phyloP scores from a whole-genome alignment of 2,113 vertebrate species.

The Gallinago undulata region DNA sequence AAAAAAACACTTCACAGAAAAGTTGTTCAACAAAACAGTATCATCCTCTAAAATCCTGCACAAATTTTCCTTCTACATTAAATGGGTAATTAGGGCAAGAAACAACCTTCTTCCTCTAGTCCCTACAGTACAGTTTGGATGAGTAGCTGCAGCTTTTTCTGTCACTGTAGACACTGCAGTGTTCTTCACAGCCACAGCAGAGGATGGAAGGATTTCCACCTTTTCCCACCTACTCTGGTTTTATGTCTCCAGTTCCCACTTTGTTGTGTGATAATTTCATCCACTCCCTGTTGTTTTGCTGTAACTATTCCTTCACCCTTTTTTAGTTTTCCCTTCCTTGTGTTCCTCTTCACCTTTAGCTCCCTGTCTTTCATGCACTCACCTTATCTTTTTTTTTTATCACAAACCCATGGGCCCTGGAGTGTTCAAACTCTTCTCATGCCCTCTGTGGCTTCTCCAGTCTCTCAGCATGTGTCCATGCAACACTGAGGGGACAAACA shows the following conservation, averaged over 20 bases:
- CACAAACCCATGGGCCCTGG: neutral
- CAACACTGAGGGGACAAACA: neutral
- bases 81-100: neutral
- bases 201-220: neutral
- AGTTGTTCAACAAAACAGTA: neutral
- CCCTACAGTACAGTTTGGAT: neutral
- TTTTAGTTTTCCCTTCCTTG: neutral
- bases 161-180: neutral
- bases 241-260: neutral
- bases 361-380: neutral
- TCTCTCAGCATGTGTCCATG: fast-evolving
- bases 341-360: neutral
- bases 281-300: neutral
- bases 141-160: neutral
- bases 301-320: neutral
- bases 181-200: neutral
- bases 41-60: neutral
- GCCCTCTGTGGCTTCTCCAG: neutral
- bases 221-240: neutral
- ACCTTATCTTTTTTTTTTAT: neutral
- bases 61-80: neutral
- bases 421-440: neutral
- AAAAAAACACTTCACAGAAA: neutral
- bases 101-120: neutral
- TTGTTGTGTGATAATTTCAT: neutral